A percentile compares a stretch with the other conserved stretches of the same genome.
Conservation (phyloP, 1,140 invertebrate genomes). For the Melitaea cinxia region DNA sequence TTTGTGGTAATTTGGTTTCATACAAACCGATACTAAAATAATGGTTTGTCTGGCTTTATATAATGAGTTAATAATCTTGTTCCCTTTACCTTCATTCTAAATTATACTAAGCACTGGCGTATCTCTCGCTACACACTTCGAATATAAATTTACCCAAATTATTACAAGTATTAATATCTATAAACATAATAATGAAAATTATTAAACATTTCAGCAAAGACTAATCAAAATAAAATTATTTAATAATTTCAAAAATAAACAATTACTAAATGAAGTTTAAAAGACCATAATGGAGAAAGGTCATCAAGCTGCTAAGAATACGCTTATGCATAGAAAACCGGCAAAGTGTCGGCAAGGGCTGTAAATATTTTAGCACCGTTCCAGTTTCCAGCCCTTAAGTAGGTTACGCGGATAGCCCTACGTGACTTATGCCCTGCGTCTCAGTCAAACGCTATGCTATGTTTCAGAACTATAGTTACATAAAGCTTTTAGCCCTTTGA, state of each 20-base stretch:
- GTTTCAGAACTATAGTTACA: too few relatives aligned
- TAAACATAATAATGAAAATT: too few relatives aligned
- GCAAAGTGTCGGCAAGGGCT: slow-evolving; percentile 30
- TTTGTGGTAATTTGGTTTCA: too few relatives aligned
- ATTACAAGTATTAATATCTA: too few relatives aligned
- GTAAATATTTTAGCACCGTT: slow-evolving; percentile 36
- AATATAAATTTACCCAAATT: too few relatives aligned
- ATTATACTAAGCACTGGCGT: too few relatives aligned
- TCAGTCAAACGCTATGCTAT: not conserved
- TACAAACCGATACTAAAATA: too few relatives aligned
- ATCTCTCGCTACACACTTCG: too few relatives aligned
- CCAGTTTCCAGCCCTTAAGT: slow-evolving; percentile 35
- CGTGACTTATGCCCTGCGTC: slow-evolving; percentile 26
- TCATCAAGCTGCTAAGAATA: slow-evolving; percentile 13
- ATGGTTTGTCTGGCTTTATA: too few relatives aligned
- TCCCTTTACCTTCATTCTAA: too few relatives aligned
- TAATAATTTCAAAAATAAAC: not conserved
- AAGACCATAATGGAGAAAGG: not conserved
- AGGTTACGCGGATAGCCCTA: slow-evolving; percentile 29
- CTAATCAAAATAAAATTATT: not conserved
- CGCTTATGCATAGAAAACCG: slow-evolving; percentile 16
- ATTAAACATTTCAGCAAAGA: too few relatives aligned
- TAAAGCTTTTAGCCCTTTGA: not conserved
- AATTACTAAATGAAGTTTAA: not conserved
- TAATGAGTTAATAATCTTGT: too few relatives aligned